Conservation (phyloP, 2,888 invertebrate species). For the Athrips mouffetella region DNA sequence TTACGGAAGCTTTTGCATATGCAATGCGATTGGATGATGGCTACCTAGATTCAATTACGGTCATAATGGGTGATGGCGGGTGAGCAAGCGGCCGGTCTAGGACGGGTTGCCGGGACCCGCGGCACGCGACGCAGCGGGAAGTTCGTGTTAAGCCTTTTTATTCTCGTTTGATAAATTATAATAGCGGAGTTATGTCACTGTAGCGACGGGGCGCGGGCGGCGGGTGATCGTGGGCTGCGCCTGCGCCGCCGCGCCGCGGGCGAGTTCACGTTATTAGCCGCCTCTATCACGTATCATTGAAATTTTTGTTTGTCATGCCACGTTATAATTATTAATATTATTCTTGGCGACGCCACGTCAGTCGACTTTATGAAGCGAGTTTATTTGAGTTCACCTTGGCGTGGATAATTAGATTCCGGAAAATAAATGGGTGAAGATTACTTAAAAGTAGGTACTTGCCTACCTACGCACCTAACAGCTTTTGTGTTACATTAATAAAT, state of each 20-base stretch:
- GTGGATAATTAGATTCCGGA: background rate
- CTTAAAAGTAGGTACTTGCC: background rate
- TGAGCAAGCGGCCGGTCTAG: constrained; percentile 12
- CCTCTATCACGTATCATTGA: constrained; percentile 55
- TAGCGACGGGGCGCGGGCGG: constrained; percentile 39
- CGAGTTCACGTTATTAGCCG: constrained; percentile 44
- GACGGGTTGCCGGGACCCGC: constrained; percentile 19
- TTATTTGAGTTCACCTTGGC: constrained; percentile 6
- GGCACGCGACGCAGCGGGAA: constrained; percentile 72
- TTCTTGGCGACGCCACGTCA: constrained; percentile 34
- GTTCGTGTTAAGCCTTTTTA: constrained; percentile 50
- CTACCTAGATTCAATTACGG: constrained; percentile 57
- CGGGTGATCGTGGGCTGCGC: no score
- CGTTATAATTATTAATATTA: constrained; percentile 56
- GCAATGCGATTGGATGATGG: constrained; percentile 37
- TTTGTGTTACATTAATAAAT: background rate
- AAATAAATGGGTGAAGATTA: background rate
- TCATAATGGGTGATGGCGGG: constrained; percentile 48
- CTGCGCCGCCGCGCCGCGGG: constrained; percentile 33
- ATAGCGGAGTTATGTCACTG: constrained; percentile 67
- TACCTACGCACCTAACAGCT: background rate
- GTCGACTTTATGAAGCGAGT: constrained; percentile 21
- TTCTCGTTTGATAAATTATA: constrained; percentile 66
- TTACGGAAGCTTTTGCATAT: constrained; percentile 56
- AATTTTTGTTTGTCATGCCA: constrained; percentile 68